Conservation (phyloP, 2,888 invertebrate species). For the Drosophila prolongata region DNA sequence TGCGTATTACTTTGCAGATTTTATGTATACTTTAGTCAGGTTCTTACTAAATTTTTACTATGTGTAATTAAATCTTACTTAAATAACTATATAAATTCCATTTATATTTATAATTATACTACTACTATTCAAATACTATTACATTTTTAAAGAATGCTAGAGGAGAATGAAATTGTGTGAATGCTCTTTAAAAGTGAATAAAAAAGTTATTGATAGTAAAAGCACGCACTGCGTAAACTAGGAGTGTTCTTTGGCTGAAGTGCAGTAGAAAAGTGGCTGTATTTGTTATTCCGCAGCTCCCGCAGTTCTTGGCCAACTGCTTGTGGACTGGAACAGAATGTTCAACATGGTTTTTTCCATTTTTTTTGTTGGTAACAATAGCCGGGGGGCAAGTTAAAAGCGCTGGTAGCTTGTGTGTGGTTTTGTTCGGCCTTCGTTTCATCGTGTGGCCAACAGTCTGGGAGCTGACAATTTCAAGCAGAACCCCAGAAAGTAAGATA, state of each 20-base stretch:
- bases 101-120: too few relatives aligned
- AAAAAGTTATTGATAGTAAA: slow-evolving; percentile 27
- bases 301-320: slow-evolving; percentile 25
- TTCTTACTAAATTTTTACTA: too few relatives aligned
- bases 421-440: slow-evolving; percentile 23
- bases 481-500: slow-evolving; percentile 49
- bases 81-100: too few relatives aligned
- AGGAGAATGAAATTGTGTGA: not conserved
- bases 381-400: slow-evolving; percentile 12
- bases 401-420: slow-evolving; percentile 30
- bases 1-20: too few relatives aligned
- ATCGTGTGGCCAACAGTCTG: slow-evolving; percentile 52
- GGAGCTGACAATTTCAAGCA: slow-evolving; percentile 40
- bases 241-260: not conserved
- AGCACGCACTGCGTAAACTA: slow-evolving; percentile 9
- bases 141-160: too few relatives aligned
- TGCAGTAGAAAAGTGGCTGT: slow-evolving; percentile 11
- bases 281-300: slow-evolving; percentile 24
- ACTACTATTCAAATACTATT: too few relatives aligned
- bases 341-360: slow-evolving; percentile 13
- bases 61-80: too few relatives aligned
- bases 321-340: slow-evolving; percentile 20
- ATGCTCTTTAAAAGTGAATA: slow-evolving; percentile 16
- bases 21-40: too few relatives aligned
- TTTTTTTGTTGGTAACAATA: slow-evolving; percentile 2